These are phyloP conservation scores for Erpetoichthys calabaricus DNA, from an alignment of 2,797 vertebrate species.

Conservation along the genomic window DNA sequence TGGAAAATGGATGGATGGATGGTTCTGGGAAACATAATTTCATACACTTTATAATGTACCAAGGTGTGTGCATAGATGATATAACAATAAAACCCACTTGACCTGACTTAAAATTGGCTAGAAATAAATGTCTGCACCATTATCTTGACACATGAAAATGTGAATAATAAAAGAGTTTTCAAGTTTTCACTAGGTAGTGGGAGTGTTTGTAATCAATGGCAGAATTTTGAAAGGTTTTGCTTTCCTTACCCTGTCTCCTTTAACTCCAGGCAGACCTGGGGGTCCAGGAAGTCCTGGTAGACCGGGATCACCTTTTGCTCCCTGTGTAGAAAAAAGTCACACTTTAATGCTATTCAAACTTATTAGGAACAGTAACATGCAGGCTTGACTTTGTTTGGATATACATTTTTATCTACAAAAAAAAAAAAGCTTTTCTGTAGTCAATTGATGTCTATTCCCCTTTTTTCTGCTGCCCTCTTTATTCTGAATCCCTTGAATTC, in stretches of 20 bases:
- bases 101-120: too few relatives aligned
- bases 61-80: too few relatives aligned
- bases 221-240: too few relatives aligned
- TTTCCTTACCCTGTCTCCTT: conserved; percentile 81
- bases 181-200: too few relatives aligned
- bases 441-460: conserved; percentile 16
- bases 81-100: too few relatives aligned
- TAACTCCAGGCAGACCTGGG: conserved; percentile 70
- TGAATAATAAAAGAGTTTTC: too few relatives aligned
- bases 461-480: conserved; percentile 31
- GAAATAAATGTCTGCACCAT: too few relatives aligned
- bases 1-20: too few relatives aligned
- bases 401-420: not conserved
- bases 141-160: too few relatives aligned
- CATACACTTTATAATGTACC: too few relatives aligned
- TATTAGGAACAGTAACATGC: not conserved
- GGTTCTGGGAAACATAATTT: too few relatives aligned
- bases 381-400: conserved; percentile 19
- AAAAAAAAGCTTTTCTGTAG: conserved; percentile 10
- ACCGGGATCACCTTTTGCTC: conserved; percentile 75
- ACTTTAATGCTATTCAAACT: not conserved
- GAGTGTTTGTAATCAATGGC: too few relatives aligned
- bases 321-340: conserved; percentile 47
- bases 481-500: conserved; percentile 38
- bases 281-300: conserved; percentile 84